A percentile compares a stretch with the other conserved stretches of the same genome.
phyloP scores from a whole-genome alignment of 2,113 vertebrate genomes.

The Nerophis ophidion region DNA sequence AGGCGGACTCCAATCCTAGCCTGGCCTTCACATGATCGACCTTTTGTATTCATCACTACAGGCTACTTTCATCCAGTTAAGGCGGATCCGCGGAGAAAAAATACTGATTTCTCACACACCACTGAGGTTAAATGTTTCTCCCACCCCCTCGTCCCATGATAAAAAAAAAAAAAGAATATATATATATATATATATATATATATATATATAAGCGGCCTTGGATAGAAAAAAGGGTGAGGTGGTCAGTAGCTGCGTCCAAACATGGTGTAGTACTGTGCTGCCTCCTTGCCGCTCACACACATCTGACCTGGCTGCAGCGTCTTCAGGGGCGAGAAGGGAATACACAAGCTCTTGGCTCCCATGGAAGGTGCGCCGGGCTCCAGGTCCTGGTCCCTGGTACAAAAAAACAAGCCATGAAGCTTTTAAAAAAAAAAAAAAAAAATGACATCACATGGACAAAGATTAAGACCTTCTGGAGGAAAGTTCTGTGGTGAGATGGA shows the following conservation, averaged over 20 bases:
- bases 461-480: too few species aligned
- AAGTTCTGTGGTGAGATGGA: too few species aligned
- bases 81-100: background rate
- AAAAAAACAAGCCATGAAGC: background rate
- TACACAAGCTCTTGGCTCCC: conserved; percentile 97
- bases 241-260: conserved; percentile 93
- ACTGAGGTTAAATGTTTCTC: background rate
- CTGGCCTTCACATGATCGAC: background rate
- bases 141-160: background rate
- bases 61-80: background rate
- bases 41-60: background rate
- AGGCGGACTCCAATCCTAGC: background rate
- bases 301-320: conserved; percentile 76
- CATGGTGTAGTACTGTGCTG: conserved; percentile 90
- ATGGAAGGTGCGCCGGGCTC: conserved; percentile 95
- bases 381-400: conserved; percentile 87
- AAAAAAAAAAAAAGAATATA: background rate
- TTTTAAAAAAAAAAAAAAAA: background rate
- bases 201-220: background rate
- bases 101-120: background rate
- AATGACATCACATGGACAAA: background rate
- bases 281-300: conserved; percentile 83
- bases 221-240: conserved; percentile 3
- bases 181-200: background rate
- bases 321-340: conserved; percentile 87